A percentile compares a stretch with the other conserved stretches of the same genome.
Evolutionary conservation across 2,113 vertebrate genomes (phyloP).

Genomic region (Excalfactoria chinensis): DNA sequence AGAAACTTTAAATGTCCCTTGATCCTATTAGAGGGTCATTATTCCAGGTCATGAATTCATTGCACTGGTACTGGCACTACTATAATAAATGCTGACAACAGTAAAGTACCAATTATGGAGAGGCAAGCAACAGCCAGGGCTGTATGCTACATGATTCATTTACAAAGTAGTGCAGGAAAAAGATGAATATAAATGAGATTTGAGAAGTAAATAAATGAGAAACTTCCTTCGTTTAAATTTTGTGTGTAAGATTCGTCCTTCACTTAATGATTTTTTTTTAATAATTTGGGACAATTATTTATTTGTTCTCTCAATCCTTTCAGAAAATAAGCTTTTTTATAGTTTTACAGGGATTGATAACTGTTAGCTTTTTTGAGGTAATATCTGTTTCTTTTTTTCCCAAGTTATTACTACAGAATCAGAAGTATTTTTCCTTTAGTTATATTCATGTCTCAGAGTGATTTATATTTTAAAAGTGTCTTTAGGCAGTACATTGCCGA

Average conservation of each 20-base stretch:
- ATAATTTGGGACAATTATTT: background rate
- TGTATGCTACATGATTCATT: background rate
- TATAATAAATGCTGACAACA: constrained; percentile 70
- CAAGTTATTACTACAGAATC: background rate
- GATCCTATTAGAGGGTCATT: constrained; percentile 68
- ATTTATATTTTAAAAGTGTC: background rate
- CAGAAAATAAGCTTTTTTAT: background rate
- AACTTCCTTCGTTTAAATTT: background rate
- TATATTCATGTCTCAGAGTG: background rate
- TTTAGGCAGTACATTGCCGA: background rate
- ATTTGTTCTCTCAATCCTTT: background rate
- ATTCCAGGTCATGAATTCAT: constrained; percentile 54
- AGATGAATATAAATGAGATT: background rate
- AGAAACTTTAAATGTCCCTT: constrained; percentile 71
- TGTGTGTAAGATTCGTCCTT: background rate
- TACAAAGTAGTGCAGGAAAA: background rate
- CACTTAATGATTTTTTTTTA: background rate
- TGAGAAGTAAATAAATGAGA: background rate
- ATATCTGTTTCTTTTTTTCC: background rate
- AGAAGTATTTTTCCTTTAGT: background rate
- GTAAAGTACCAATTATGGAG: constrained; percentile 38
- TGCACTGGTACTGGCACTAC: constrained; percentile 13
- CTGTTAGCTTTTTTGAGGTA: background rate
- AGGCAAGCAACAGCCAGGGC: background rate
- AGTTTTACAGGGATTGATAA: background rate